Evolutionary conservation across 1,140 invertebrate genomes (phyloP), one percentile per base, ranked within the genome.

Genomic region (Drosophila quadrilineata): DNA sequence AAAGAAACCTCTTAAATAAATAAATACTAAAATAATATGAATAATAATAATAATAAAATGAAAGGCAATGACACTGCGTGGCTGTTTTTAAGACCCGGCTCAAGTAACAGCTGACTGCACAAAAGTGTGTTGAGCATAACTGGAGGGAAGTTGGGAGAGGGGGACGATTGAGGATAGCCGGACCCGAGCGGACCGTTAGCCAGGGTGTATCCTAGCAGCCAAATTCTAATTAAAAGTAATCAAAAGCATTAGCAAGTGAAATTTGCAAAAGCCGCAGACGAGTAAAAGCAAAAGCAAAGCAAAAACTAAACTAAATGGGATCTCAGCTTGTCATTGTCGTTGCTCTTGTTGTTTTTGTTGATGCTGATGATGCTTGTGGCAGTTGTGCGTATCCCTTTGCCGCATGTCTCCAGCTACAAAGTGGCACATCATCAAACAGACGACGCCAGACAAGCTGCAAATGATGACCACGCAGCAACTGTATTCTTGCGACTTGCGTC

Each of bases 161-260:
- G 8, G 14, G 12, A 19, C 4, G 8, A 5, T 22, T 2, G 5
- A 14, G 36, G 16, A 3, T 21, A 10, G 35, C 2, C 5, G 26
- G 3, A 0, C 12, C n/a, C n/a, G n/a, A n/a, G n/a, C n/a, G n/a
- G 22, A 29, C 16, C 16, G 17, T 38, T 52, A 40, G 38, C 12
- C 48, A 35, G 29, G n/a, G n/a, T 56, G 76, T 82, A 65, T 74
- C 77, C 74, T 77, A 77, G 77, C 79, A 85, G 74, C 74, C 22
- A 74, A 85, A 71, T 84, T 85, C 72, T 84, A 84, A 84, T 84
- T 84, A 84, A 84, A 84, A 84, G 77, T 84, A 74, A 84, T 84
- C 77, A 84, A 64, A 75, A 76, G 69, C 77, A 79, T 77, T 85
- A 79, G 63, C 69, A 85, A 73, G 77, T 63, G 53, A 85, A 85